Conservation (phyloP, 2,888 invertebrate species). For the Acrobasis suavella region DNA sequence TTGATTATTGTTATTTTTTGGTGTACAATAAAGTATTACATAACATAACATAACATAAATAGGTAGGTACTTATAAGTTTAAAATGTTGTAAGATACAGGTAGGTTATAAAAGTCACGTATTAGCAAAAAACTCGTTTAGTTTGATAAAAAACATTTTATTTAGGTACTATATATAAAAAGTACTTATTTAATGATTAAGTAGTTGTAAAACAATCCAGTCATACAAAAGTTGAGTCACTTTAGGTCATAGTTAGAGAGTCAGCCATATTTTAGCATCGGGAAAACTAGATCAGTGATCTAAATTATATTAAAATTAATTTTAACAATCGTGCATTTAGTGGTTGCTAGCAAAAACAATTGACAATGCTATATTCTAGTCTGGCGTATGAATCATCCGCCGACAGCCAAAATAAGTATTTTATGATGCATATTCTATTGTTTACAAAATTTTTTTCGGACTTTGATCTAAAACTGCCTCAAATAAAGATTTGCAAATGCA, state of each 20-base stretch:
- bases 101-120: too few species aligned
- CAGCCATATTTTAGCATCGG: neutral
- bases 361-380: constrained; percentile 1
- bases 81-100: too few species aligned
- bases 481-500: too few species aligned
- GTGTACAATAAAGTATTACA: too few species aligned
- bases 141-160: too few species aligned
- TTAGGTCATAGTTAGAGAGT: neutral
- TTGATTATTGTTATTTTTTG: too few species aligned
- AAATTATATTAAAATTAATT: neutral
- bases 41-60: too few species aligned
- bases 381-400: neutral
- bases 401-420: constrained; percentile 3
- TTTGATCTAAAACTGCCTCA: neutral
- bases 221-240: neutral
- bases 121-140: too few species aligned
- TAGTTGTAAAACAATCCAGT: neutral
- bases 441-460: constrained; percentile 7
- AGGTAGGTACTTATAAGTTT: too few species aligned
- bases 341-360: neutral
- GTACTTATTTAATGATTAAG: neutral
- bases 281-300: constrained; percentile 3
- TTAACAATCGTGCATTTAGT: neutral
- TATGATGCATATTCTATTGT: constrained; percentile 1
- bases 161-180: too few species aligned